These are phyloP conservation scores for Myiagra hebetior DNA, from an alignment of 2,113 vertebrate genomes.

Conservation along the genomic window DNA sequence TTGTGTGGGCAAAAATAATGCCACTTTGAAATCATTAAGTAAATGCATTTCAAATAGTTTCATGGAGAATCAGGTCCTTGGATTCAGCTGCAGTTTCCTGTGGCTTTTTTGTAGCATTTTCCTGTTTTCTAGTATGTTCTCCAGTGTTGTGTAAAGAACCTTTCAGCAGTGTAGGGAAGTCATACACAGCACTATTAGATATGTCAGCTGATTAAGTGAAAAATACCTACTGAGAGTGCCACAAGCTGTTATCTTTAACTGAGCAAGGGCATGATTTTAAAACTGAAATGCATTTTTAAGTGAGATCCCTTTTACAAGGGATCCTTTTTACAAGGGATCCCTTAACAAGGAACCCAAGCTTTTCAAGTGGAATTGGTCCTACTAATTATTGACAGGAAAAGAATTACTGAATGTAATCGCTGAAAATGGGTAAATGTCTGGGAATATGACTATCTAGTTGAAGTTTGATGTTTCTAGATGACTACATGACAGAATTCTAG, in stretches of 20 bases:
- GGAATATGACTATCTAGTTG: not conserved
- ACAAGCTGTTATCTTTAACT: not conserved
- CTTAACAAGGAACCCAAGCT: not conserved
- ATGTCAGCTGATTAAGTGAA: not conserved
- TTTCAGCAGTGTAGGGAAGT: not conserved
- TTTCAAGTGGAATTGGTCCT: not conserved
- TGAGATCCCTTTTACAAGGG: not conserved
- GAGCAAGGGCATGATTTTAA: not conserved
- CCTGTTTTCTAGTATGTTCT: conserved; percentile 31
- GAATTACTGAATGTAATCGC: not conserved
- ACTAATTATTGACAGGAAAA: not conserved
- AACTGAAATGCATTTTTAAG: not conserved
- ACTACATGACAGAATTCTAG: not conserved
- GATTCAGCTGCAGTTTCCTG: not conserved
- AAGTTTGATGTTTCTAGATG: not conserved
- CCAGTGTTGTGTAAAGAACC: not conserved
- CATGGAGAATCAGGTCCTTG: not conserved
- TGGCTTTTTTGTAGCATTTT: not conserved
- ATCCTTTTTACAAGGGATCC: not conserved
- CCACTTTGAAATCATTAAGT: not conserved
- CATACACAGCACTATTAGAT: not conserved
- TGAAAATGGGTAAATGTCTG: not conserved
- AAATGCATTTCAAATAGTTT: not conserved
- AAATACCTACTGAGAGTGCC: not conserved
- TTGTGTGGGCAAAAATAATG: not conserved